Conservation (phyloP, 2,888 invertebrate species). For the Halictus quadricinctus region DNA sequence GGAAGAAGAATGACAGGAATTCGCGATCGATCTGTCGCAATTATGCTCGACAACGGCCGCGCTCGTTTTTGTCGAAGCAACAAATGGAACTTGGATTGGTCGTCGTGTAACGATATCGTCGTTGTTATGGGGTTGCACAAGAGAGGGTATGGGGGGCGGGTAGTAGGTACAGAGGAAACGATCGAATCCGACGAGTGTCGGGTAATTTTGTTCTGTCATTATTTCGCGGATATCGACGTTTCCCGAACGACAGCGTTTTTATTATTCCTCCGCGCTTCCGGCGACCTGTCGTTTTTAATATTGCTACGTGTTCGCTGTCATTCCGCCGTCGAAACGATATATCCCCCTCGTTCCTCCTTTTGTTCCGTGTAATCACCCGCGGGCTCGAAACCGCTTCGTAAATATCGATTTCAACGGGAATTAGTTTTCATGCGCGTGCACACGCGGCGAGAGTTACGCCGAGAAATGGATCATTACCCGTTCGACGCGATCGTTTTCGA, state of each 20-base stretch:
- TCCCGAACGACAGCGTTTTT: conserved; percentile 22
- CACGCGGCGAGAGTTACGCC: background rate
- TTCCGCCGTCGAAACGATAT: background rate
- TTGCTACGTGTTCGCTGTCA: conserved; percentile 9
- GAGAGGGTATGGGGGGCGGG: background rate
- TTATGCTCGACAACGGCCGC: conserved; percentile 8
- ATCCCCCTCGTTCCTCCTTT: background rate
- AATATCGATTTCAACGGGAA: conserved; percentile 16
- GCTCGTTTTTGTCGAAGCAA: conserved; percentile 6
- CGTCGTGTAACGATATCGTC: conserved; percentile 9
- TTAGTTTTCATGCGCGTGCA: background rate
- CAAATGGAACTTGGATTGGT: conserved; percentile 20
- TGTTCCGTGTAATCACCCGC: background rate
- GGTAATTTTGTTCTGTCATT: conserved; percentile 34
- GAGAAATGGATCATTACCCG: background rate
- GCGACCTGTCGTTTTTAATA: conserved; percentile 15
- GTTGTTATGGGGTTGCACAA: background rate
- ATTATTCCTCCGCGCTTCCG: conserved; percentile 5
- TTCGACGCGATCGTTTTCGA: background rate
- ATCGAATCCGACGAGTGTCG: conserved; percentile 11
- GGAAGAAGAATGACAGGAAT: background rate
- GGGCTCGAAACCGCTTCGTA: conserved; percentile 2
- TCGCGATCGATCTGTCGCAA: conserved; percentile 10
- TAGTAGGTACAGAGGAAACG: background rate
- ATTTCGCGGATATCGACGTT: conserved; percentile 15